A percentile compares a stretch with the other conserved stretches of the same genome.
These are phyloP conservation scores for Ditula angustiorana DNA, from an alignment of 2,888 invertebrate genomes.

Conservation along the genomic window DNA sequence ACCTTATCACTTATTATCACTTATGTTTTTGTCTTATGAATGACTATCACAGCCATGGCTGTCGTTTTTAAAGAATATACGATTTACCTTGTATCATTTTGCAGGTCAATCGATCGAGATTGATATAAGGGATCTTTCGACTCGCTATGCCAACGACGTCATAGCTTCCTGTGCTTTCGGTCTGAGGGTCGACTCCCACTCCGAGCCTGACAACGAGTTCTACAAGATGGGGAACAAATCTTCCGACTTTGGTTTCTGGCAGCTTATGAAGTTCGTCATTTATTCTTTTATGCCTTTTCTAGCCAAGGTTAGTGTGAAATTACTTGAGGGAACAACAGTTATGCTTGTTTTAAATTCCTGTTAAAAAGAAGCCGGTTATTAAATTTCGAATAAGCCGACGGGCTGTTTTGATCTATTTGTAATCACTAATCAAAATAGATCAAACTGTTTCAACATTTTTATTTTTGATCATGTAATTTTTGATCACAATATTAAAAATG, in stretches of 20 bases:
- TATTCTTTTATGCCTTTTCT: conserved; percentile 7
- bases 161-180: conserved; percentile 84
- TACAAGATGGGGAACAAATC: conserved; percentile 78
- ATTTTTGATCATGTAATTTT: no score
- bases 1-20: no score
- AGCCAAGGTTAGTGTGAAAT: conserved; percentile 4
- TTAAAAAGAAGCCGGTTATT: no score
- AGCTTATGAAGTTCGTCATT: conserved; percentile 33
- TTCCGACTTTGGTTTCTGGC: conserved; percentile 57
- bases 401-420: no score
- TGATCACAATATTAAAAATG: no score
- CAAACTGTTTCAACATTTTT: no score
- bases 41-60: no score
- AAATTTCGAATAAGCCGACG: no score
- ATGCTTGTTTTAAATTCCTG: not conserved
- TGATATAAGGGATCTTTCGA: conserved; percentile 62
- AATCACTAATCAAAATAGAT: no score
- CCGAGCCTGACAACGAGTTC: conserved; percentile 81
- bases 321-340: not conserved
- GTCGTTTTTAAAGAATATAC: no score
- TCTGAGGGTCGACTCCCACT: conserved; percentile 81
- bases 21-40: no score
- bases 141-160: conserved; percentile 81
- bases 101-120: conserved; percentile 43
- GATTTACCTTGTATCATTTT: not conserved